Base-by-base conservation (phyloP, 1,140 invertebrate genomes). In the Mycetomoellerius zeteki region DNA sequence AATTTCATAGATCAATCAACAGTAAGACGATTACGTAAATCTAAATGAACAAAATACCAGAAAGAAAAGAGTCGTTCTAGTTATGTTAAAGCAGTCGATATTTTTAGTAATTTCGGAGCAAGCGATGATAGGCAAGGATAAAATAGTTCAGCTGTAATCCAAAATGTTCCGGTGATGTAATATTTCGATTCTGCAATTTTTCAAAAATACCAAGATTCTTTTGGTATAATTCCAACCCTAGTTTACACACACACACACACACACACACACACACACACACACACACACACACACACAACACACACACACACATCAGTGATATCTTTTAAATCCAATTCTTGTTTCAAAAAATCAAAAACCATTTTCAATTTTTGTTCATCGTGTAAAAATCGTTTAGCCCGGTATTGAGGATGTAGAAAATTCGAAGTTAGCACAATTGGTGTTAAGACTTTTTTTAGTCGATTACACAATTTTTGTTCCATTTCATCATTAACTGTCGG, bases 401-500 rank as follows among this genome's bases (percentile, higher is more conserved):
- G 43, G 16, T 72, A 72, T 27, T 72, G 43, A 30, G 16, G 43
- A 27, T 72, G 16, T 30, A 72, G 8, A 72, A 72, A 50, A 47
- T 72, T 72, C 16, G 69, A 27, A 52, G 24, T 30, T 7, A 72
- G 24, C 16, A 72, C 47, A 72, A 72, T 72, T 72, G 43, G 7
- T n/a, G 69, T 72, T 72, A 72, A 72, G 5, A 72, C 69, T 52
- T 52, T 72, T 52, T 30, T 72, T 24, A 50, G 16, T 19, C 69
- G 47, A 2, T 27, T 30, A 30, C 52, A 3, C 1, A 72, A 16
- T 8, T 27, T 52, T 72, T 27, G 64, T 65, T 65, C 16, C 43
- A 72, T 72, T 30, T 72, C 43, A 52, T 72, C 69, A 50, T 72
- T n/a, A 65, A n/a, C 14, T 50, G 24, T 72, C 10, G 69, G 69